Evolutionary conservation across 2,113 vertebrate species (phyloP).

Genomic region (Ardeotis arabs): DNA sequence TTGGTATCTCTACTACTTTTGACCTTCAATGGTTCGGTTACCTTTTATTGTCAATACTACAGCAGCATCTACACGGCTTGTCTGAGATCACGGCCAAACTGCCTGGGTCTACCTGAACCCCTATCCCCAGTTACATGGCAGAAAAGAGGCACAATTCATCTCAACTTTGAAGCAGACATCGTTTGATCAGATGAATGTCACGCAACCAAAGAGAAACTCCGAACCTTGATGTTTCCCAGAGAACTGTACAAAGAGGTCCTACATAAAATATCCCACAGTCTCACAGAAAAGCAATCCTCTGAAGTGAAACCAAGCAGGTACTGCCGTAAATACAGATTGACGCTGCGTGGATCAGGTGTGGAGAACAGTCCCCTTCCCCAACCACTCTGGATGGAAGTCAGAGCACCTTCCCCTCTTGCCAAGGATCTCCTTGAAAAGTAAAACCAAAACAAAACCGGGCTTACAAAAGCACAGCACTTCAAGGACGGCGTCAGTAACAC

Average conservation of each 20-base stretch:
- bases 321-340: neutral
- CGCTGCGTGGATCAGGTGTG: neutral
- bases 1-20: neutral
- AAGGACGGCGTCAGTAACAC: neutral
- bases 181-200: neutral
- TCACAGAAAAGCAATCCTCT: neutral
- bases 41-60: neutral
- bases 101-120: neutral
- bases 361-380: neutral
- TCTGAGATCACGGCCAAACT: neutral
- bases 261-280: neutral
- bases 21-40: neutral
- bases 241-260: neutral
- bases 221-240: rapidly evolving
- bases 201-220: neutral
- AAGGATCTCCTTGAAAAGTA: slow-evolving; percentile 3
- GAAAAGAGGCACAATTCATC: neutral
- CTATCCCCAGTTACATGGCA: neutral
- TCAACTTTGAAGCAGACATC: neutral
- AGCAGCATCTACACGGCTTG: neutral
- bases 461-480: slow-evolving; percentile 13
- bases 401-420: neutral
- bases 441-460: slow-evolving; percentile 1
- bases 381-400: neutral
- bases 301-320: neutral